phyloP scores from a whole-genome alignment of 1,140 invertebrate genomes.

The Drosophila watanabei region DNA sequence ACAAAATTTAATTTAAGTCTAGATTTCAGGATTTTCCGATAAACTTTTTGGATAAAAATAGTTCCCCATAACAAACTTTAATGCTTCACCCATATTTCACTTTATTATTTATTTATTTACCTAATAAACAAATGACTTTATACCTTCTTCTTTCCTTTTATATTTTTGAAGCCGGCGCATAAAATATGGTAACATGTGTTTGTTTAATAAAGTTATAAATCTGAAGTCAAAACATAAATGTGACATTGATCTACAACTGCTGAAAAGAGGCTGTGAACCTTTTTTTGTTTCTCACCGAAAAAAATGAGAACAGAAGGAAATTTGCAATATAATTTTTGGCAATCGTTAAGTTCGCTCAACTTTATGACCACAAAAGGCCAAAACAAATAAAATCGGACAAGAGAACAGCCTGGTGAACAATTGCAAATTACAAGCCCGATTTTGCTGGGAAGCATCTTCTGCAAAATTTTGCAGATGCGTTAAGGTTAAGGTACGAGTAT shows the following conservation, averaged over 20 bases:
- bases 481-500: constrained; percentile 50
- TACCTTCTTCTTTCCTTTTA: neutral
- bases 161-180: constrained; percentile 8
- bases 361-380: constrained; percentile 74
- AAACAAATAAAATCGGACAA: constrained; percentile 80
- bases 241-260: constrained; percentile 79
- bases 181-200: constrained; percentile 5
- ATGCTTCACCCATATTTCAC: neutral
- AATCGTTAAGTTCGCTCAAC: constrained; percentile 48
- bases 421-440: constrained; percentile 75
- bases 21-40: too few relatives aligned
- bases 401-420: constrained; percentile 82
- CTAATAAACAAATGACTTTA: neutral
- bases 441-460: constrained; percentile 27
- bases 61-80: neutral
- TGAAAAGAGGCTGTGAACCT: constrained; percentile 35
- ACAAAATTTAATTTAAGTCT: too few relatives aligned
- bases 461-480: constrained; percentile 9
- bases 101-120: neutral
- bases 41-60: neutral
- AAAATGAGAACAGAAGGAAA: constrained; percentile 30
- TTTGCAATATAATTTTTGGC: constrained; percentile 67
- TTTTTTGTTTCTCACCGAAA: constrained; percentile 63
- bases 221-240: constrained; percentile 66
- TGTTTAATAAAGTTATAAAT: constrained; percentile 84